phyloP scores from a whole-genome alignment of 2,888 invertebrate genomes.

The Caenorhabditis panamensis region DNA sequence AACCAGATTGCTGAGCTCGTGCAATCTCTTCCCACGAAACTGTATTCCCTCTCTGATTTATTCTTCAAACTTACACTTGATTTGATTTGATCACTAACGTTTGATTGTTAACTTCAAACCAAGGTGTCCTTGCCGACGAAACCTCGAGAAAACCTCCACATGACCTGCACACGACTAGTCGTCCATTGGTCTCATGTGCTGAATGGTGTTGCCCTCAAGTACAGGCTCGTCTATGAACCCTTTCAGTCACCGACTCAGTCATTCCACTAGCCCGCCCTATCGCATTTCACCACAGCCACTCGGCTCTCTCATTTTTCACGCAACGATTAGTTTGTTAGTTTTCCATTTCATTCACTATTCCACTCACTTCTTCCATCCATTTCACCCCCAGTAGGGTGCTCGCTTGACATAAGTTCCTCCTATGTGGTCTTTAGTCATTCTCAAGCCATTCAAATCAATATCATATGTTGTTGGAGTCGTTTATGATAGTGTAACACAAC shows the following conservation, averaged over 20 bases:
- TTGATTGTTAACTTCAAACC: neutral
- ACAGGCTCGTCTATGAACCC: constrained; percentile 6
- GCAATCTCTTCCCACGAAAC: neutral
- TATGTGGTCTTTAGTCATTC: neutral
- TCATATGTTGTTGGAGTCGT: neutral
- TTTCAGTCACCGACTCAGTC: neutral
- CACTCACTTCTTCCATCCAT: neutral
- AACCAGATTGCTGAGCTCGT: too few relatives aligned
- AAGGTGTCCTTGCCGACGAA: neutral
- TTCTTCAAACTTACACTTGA: neutral
- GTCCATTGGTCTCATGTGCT: neutral
- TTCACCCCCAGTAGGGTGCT: neutral
- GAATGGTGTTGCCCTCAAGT: constrained; percentile 3
- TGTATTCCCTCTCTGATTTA: neutral
- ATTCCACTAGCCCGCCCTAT: constrained; percentile 8
- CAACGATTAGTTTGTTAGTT: constrained; percentile 1
- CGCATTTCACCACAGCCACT: constrained; percentile 10
- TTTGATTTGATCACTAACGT: constrained; percentile 2
- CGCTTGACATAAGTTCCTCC: neutral
- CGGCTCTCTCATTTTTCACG: constrained; percentile 1
- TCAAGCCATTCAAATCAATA: constrained; percentile 1
- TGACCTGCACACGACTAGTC: constrained; percentile 4
- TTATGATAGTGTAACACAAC: constrained; percentile 24
- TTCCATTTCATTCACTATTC: neutral
- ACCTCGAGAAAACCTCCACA: neutral